These are phyloP conservation scores for Oryzias celebensis DNA, from an alignment of 2,113 vertebrate genomes.

Conservation along the genomic window DNA sequence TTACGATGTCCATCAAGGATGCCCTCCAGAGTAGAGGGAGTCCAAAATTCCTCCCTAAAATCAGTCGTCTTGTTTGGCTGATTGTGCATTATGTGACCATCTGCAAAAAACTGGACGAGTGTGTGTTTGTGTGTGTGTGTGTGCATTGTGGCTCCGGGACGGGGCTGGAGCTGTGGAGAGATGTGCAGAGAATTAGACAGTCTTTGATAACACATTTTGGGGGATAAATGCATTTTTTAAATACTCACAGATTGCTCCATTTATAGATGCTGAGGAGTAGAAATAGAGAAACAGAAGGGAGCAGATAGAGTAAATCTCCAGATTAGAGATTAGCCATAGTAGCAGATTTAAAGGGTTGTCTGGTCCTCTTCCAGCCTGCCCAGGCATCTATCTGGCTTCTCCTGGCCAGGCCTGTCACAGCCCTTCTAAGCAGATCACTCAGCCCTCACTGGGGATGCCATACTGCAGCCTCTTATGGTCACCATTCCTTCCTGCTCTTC, in stretches of 20 bases:
- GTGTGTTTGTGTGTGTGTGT: constrained; percentile 32
- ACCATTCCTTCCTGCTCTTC: constrained; percentile 24
- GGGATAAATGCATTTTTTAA: constrained; percentile 74
- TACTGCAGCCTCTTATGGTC: constrained; percentile 33
- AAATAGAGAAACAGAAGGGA: constrained; percentile 57
- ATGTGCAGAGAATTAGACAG: constrained; percentile 63
- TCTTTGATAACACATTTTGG: constrained; percentile 79
- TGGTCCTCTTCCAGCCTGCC: constrained; percentile 73
- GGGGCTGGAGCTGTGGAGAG: constrained; percentile 38
- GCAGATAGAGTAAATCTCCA: constrained; percentile 79
- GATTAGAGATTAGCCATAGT: constrained; percentile 82
- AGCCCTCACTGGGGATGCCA: constrained; percentile 46
- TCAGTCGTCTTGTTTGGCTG: constrained; percentile 79
- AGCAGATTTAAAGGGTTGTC: constrained; percentile 76
- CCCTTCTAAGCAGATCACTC: constrained; percentile 71
- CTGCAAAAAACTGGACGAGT: constrained; percentile 61
- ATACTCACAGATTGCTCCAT: constrained; percentile 77
- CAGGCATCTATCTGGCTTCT: constrained; percentile 78
- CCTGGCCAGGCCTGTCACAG: constrained; percentile 61
- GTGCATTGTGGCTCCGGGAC: constrained; percentile 34
- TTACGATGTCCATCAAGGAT: constrained; percentile 63
- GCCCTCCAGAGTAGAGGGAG: constrained; percentile 58
- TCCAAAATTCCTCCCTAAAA: constrained; percentile 68
- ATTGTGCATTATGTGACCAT: constrained; percentile 79
- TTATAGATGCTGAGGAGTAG: constrained; percentile 69